Evolutionary conservation across 2,797 vertebrate genomes (phyloP), one percentile per base, ranked within the genome.

Genomic region (Gallinago nigripennis): DNA sequence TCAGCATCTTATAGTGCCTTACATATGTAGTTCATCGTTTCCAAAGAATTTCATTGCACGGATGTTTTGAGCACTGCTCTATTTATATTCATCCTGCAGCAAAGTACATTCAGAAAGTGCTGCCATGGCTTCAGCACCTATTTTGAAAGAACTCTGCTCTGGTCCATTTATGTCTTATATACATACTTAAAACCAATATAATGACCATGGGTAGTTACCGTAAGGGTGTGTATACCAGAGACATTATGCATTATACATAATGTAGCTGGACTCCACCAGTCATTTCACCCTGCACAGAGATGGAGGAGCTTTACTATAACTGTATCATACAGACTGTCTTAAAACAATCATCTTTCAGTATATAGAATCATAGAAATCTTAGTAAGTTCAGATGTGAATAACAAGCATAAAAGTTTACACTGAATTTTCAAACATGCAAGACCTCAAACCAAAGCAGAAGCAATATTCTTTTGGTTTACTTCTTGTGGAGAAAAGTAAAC

Each of bases 1-100:
- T 84, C 82, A 82, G 35, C 58, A 79, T 90, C 79, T 83, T 72
- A 58, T 6, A 92, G 73, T 11, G 12, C 46, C 75, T 92, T 70
- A 48, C 58, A 80, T 48, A 86, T 23, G 58, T 64, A 80, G 33
- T 89, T 96, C 83, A 81, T 77, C 78, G 83, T 89, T 93, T 91
- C 89, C 79, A 94, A 93, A 75, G 75, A 57, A 90, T 95, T 92
- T 86, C 51, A 85, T 56, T 96, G 73, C 76, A 54, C 0, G 11
- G 25, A 71, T 91, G 90, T 96, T 97, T 96, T 88, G 82, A 89
- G 69, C 58, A 79, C n/a, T 73, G 28, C 53, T 91, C 88, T 95
- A 95, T 96, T 96, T 92, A 93, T 93, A 78, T 65, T 92, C 95
- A 78, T 95, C 72, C 81, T 66, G 56, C 63, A 79, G 69, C 41